Base-by-base conservation (phyloP, 1,140 invertebrate species). In the Scaptomyza pallida region DNA sequence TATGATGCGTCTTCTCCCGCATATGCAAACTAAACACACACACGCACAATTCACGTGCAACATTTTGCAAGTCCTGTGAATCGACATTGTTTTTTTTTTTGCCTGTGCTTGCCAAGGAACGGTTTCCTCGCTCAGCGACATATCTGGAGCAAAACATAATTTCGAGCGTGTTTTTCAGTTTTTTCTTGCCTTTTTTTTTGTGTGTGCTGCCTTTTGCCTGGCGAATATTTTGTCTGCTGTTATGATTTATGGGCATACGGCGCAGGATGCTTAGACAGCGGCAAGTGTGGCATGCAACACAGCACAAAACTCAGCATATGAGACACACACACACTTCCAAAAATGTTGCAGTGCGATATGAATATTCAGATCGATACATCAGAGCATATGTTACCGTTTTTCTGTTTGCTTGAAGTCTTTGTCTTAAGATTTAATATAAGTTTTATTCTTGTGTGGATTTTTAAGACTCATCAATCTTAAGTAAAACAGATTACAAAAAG, bases 71-170 rank as follows among this genome's bases (percentile, higher is more conserved):
- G 37, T 48, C 50, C 68, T 61, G 72, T 48, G 55, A 45, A 19
- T 45, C 45, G 35, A 26, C 15, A 21, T 64, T n/a, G n/a, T n/a
- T n/a, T n/a, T n/a, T n/a, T n/a, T n/a, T 3, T 48, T 56, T 60
- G 45, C 74, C n/a, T n/a, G n/a, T 77, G 78, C 35, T 62, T 60
- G 54, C 33, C 33, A 35, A 35, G 33, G 0, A 37, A 37, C 33
- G 33, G 33, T 57, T 52, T n/a, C 15, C 52, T 63, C 21, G 55
- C 41, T 33, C 61, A 57, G 47, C 61, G 75, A 74, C 80, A 78
- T 62, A 86, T 77, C 74, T 85, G 72, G 81, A 77, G 81, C 81
- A 85, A 65, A 75, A 77, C 56, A 86, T 76, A 63, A 78, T 85
- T 48, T 63, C 55, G 47, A 30, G 33, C 33, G 33, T 37, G 10